phyloP scores from a whole-genome alignment of 2,113 vertebrate genomes.

The Tachycineta bicolor region DNA sequence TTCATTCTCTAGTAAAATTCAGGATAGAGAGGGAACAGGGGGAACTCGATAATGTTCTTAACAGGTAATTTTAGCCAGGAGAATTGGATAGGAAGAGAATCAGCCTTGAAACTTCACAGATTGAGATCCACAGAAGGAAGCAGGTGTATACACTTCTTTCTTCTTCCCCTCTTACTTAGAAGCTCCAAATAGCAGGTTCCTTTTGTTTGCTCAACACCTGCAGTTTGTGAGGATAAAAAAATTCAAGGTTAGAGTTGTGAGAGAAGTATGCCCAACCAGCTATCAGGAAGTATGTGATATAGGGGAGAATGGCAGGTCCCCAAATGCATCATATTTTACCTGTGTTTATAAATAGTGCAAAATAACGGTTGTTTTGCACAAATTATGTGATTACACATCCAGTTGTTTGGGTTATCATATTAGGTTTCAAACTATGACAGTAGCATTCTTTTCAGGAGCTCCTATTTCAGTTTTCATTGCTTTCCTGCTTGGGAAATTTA shows the following conservation, averaged over 20 bases:
- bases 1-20: background rate
- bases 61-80: background rate
- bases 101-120: background rate
- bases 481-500: background rate
- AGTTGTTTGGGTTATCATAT: background rate
- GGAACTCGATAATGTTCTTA: background rate
- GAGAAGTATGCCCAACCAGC: background rate
- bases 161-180: background rate
- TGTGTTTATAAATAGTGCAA: background rate
- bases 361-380: background rate
- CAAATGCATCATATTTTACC: accelerated
- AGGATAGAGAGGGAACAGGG: too few species aligned
- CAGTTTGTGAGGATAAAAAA: background rate
- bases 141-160: background rate
- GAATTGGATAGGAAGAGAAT: background rate
- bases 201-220: background rate
- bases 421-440: background rate
- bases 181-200: background rate
- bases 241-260: background rate
- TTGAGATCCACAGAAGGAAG: background rate
- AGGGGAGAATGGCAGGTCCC: background rate
- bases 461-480: background rate
- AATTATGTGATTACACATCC: accelerated
- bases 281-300: accelerated
- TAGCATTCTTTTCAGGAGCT: background rate